Base-by-base conservation (phyloP, 2,888 invertebrate species). In the Atherix ibis region DNA sequence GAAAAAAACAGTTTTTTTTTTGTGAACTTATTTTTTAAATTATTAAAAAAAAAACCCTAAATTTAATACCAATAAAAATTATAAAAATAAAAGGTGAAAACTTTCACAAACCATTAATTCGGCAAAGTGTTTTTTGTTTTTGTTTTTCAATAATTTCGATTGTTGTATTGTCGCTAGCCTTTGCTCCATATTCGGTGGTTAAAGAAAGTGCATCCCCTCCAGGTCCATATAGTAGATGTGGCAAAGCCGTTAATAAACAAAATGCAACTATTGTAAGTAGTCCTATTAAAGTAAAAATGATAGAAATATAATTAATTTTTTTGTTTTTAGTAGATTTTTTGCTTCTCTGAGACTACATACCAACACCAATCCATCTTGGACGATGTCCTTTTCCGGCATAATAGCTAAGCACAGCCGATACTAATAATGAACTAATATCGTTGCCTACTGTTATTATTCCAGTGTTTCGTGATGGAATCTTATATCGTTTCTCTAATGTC, bases 361-460 rank as follows among this genome's bases (percentile, higher is more conserved):
- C 61, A 40, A 73, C 62, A 4, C 76, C 75, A 50, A 79, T 75
- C 77, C 78, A 78, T 46, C 76, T 58, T 2, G 81, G 79, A 40
- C 78, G 64, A 57, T 78, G 76, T 26, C 76, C 73, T 48, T 69
- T 67, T 40, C 76, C 76, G 14, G 73, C 76, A 50, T 77, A 77
- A 48, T 78, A 78, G 40, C 74, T 73, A 39, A 79, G 53, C 15
- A 73, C 64, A 12, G 73, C 67, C 3, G 76, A 74, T 18, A 74
- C 70, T 43, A 78, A 62, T 36, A 78, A 62, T 51, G 74, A 74
- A 46, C 76, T 77, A 41, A 80, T 71, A 51, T 80, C 79, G 52
- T 80, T 79, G 18, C 79, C 79, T 38, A 78, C 73, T 30, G 74
- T 70, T 44, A 78, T 76, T 43, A 79, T 64, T 38, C 78, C 77